Percentiles rank a stretch among this genome's conserved stretches.
These are phyloP conservation scores for Hypocryptadius cinnamomeus DNA, from an alignment of 2,113 vertebrate species.

Conservation along the genomic window DNA sequence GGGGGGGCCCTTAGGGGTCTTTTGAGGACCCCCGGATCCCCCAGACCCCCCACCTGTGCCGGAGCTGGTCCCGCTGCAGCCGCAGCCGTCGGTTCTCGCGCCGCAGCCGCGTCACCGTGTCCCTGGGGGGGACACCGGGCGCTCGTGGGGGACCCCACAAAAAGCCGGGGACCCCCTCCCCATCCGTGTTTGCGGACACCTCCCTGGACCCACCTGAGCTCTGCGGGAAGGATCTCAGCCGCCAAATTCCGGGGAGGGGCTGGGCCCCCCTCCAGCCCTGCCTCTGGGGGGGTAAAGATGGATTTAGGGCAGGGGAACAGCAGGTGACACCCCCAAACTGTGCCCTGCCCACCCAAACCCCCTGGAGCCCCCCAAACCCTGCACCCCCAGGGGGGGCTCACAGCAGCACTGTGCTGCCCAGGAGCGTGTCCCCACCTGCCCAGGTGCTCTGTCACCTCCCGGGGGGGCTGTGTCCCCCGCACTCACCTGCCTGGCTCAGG, in stretches of 20 bases:
- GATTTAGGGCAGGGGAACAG: too few relatives aligned
- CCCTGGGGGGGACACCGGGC: neutral
- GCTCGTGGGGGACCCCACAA: neutral
- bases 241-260: neutral
- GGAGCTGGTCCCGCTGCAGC: neutral
- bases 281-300: rapidly evolving
- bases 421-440: too few relatives aligned
- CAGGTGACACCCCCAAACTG: neutral
- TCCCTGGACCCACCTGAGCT: neutral
- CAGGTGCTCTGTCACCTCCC: too few relatives aligned
- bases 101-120: neutral
- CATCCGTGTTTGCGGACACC: too few relatives aligned
- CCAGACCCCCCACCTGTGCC: neutral
- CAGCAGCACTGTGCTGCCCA: too few relatives aligned
- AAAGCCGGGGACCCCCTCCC: too few relatives aligned
- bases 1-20: neutral
- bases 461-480: neutral
- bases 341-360: too few relatives aligned
- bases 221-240: neutral
- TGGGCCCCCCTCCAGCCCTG: neutral
- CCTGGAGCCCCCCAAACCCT: too few relatives aligned
- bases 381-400: neutral
- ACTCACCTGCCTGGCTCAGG: neutral
- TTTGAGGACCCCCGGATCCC: too few relatives aligned
- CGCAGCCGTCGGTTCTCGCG: neutral